phyloP scores from a whole-genome alignment of 2,888 invertebrate species.

The Lasioglossum morio region DNA sequence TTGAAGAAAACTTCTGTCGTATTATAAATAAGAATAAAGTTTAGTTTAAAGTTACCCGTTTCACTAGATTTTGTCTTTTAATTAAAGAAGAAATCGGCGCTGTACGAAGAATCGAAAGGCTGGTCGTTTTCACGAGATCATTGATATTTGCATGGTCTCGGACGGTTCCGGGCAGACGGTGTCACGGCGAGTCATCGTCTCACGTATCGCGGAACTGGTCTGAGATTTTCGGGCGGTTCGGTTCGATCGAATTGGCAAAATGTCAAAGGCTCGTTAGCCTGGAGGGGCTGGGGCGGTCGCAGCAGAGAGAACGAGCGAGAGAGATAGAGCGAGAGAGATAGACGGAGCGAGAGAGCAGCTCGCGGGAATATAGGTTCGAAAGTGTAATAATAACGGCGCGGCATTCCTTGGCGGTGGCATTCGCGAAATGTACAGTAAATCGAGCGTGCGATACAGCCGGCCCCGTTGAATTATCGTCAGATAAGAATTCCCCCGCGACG shows the following conservation, averaged over 20 bases:
- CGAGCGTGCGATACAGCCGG: slow-evolving; percentile 54
- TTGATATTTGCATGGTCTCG: not conserved
- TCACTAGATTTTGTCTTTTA: too few relatives aligned
- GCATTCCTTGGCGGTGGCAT: slow-evolving; percentile 65
- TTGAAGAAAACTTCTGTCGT: too few relatives aligned
- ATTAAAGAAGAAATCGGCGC: not conserved
- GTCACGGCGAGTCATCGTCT: slow-evolving; percentile 11
- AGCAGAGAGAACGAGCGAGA: not conserved
- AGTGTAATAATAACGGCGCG: slow-evolving; percentile 65
- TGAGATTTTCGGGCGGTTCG: slow-evolving; percentile 33
- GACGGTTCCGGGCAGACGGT: not conserved
- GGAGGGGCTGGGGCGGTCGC: slow-evolving; percentile 18
- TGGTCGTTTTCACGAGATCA: not conserved
- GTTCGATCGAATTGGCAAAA: slow-evolving; percentile 66
- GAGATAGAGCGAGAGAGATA: not conserved
- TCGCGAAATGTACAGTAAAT: slow-evolving; percentile 59
- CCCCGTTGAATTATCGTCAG: slow-evolving; percentile 57
- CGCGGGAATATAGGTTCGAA: slow-evolving; percentile 63
- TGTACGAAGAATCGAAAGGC: not conserved
- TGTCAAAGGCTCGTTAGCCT: slow-evolving; percentile 69
- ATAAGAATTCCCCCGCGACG: slow-evolving; percentile 59
- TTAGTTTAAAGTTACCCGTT: too few relatives aligned
- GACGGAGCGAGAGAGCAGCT: slow-evolving; percentile 2
- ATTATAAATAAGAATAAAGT: too few relatives aligned
- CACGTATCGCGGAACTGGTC: slow-evolving; percentile 14